Conservation (phyloP, 2,888 invertebrate species). For the Aplocera efformata region DNA sequence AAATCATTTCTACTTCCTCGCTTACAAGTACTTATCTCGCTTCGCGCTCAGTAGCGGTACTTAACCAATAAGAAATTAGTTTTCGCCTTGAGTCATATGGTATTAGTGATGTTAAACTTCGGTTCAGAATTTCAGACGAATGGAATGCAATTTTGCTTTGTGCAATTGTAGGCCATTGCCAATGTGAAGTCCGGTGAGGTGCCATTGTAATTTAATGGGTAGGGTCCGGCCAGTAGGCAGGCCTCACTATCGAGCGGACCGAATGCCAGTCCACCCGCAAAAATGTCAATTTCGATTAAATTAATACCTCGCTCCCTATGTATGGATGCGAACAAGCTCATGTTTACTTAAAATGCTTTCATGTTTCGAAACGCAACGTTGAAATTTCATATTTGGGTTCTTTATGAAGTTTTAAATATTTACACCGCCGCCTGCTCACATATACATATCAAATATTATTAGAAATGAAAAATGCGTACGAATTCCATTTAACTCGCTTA, state of each 20-base stretch:
- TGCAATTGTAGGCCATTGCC: slow-evolving; percentile 1
- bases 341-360: not conserved
- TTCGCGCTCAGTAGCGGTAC: slow-evolving; percentile 16
- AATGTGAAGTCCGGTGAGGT: no score
- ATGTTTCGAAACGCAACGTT: not conserved
- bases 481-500: no score
- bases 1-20: no score
- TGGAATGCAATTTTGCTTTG: slow-evolving; percentile 6
- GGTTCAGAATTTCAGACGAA: slow-evolving; percentile 9
- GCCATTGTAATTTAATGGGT: no score
- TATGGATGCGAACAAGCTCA: not conserved
- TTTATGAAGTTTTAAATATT: slow-evolving; percentile 5
- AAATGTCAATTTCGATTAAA: not conserved
- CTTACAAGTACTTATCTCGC: no score
- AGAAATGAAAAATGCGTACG: not conserved
- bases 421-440: not conserved
- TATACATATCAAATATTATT: not conserved
- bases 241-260: not conserved
- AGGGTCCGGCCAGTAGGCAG: not conserved
- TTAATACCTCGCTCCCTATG: not conserved
- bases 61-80: no score
- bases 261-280: not conserved
- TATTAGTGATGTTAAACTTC: slow-evolving; percentile 9
- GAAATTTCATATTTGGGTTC: not conserved
- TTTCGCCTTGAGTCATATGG: not conserved